Percentiles rank a stretch among this genome's conserved stretches.
Conservation (phyloP, 2,888 invertebrate genomes). For the Molorchus minor region DNA sequence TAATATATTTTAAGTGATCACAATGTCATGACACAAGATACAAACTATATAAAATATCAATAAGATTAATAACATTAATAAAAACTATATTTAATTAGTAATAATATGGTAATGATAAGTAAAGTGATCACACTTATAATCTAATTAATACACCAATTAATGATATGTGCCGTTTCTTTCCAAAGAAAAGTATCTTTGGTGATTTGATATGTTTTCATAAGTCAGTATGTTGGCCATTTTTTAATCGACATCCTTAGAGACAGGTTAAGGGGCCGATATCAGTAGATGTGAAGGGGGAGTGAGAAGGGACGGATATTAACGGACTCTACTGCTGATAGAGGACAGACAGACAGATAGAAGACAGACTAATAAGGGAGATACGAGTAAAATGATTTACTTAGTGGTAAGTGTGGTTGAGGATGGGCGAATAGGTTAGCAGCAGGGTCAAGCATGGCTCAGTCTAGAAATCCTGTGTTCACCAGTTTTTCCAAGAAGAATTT, state of each 20-base stretch:
- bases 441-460: constrained; percentile 71
- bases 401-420: constrained; percentile 70
- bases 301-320: constrained; percentile 54
- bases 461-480: constrained; percentile 94
- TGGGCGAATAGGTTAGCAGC: constrained; percentile 75
- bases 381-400: constrained; percentile 78
- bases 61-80: constrained; percentile 53
- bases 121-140: constrained; percentile 46
- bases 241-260: constrained; percentile 52
- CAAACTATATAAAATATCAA: constrained; percentile 50
- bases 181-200: constrained; percentile 51
- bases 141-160: constrained; percentile 47
- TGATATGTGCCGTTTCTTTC: constrained; percentile 53
- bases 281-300: constrained; percentile 39
- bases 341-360: constrained; percentile 42
- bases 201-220: constrained; percentile 60
- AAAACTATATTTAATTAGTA: constrained; percentile 47
- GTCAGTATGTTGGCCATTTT: constrained; percentile 55
- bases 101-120: constrained; percentile 25
- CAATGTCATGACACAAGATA: constrained; percentile 38
- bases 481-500: constrained; percentile 96
- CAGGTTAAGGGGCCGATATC: constrained; percentile 43
- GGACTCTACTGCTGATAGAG: constrained; percentile 60
- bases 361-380: constrained; percentile 57
- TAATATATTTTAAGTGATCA: constrained; percentile 41